Percentiles rank a stretch among this genome's conserved stretches.
These are phyloP conservation scores for Poliocrania exsul DNA, from an alignment of 2,797 vertebrate species.

Conservation along the genomic window DNA sequence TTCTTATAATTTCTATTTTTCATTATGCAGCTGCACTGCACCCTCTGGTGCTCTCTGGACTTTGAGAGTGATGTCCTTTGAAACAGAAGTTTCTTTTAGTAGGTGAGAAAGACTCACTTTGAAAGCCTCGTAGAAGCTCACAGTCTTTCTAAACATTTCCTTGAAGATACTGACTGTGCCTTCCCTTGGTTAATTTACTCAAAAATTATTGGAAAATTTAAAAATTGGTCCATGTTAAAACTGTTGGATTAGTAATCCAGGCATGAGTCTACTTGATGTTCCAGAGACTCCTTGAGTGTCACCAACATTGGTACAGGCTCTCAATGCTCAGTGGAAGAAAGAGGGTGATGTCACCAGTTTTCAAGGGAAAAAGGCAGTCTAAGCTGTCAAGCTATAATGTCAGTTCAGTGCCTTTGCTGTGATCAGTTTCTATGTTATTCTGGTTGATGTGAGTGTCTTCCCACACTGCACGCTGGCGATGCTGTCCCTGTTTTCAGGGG, in stretches of 20 bases:
- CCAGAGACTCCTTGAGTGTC: background rate
- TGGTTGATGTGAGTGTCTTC: background rate
- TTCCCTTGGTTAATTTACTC: background rate
- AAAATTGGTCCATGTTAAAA: background rate
- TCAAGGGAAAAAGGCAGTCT: background rate
- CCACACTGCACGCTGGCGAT: accelerated
- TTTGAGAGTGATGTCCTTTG: background rate
- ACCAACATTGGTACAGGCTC: background rate
- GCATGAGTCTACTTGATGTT: background rate
- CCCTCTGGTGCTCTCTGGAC: background rate
- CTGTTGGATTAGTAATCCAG: background rate
- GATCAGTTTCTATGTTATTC: background rate
- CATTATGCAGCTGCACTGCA: background rate
- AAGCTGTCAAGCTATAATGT: background rate
- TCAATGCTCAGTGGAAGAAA: background rate
- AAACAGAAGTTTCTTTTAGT: background rate
- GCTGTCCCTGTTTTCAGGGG: background rate
- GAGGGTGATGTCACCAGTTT: background rate
- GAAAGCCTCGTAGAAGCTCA: background rate
- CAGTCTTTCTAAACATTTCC: background rate
- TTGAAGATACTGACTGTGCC: background rate
- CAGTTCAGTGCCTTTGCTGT: background rate
- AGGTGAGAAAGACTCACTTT: background rate
- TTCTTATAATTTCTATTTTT: background rate
- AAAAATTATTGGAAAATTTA: background rate